These are phyloP conservation scores for Hydropotes inermis DNA, from an alignment of 2,113 vertebrate species.

Conservation along the genomic window DNA sequence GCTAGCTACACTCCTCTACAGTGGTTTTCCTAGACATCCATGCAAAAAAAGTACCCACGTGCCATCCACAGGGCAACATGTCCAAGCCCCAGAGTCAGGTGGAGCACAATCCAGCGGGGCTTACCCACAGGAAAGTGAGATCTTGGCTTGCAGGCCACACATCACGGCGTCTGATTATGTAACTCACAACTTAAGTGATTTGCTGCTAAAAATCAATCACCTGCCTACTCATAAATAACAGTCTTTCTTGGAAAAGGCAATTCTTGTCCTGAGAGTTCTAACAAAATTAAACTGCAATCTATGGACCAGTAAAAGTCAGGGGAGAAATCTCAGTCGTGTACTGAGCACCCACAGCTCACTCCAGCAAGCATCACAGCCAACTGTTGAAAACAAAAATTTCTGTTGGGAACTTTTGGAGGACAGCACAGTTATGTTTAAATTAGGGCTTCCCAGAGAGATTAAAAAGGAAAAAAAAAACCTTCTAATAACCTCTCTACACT, in stretches of 20 bases:
- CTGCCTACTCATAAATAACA: slow-evolving; percentile 11
- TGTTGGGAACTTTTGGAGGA: neutral
- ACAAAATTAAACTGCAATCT: slow-evolving; percentile 36
- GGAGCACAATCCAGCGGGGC: neutral
- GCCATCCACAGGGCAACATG: neutral
- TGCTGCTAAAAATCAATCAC: neutral
- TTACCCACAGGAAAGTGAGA: neutral
- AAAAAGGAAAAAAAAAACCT: neutral
- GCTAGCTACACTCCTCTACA: neutral
- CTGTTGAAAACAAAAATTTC: slow-evolving; percentile 18
- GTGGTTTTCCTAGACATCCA: neutral
- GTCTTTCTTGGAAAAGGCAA: slow-evolving; percentile 32
- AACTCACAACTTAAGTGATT: neutral
- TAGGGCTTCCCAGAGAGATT: neutral
- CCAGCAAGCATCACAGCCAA: neutral
- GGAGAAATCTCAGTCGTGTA: neutral
- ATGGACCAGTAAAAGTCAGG: neutral
- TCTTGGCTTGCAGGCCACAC: neutral
- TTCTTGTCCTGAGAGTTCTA: neutral
- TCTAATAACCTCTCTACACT: slow-evolving; percentile 19
- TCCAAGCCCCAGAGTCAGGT: neutral
- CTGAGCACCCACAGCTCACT: neutral
- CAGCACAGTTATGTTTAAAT: neutral
- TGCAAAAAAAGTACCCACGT: neutral
- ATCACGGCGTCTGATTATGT: neutral